These are phyloP conservation scores for Sander lucioperca DNA, from an alignment of 2,113 vertebrate genomes.

Conservation along the genomic window DNA sequence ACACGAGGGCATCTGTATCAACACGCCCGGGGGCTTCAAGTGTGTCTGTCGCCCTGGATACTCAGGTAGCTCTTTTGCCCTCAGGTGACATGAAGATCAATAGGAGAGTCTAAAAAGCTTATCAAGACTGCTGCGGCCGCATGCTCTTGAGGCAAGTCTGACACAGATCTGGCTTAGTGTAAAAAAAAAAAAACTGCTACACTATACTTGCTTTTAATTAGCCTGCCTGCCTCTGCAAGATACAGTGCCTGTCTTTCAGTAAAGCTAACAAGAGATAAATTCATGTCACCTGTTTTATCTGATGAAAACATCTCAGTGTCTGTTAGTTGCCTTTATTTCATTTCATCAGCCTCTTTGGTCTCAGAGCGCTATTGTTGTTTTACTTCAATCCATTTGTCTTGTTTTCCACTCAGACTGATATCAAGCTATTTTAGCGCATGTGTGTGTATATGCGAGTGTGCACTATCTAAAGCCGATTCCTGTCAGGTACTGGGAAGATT, in stretches of 20 bases:
- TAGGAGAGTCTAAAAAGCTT: slow-evolving; percentile 78
- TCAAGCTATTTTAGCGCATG: slow-evolving; percentile 64
- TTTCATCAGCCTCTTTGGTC: slow-evolving; percentile 59
- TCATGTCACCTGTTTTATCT: slow-evolving; percentile 65
- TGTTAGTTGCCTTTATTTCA: slow-evolving; percentile 61
- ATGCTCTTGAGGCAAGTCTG: slow-evolving; percentile 54
- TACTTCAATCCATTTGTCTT: slow-evolving; percentile 70
- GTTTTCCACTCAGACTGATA: slow-evolving; percentile 67
- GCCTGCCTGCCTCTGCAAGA: slow-evolving; percentile 50
- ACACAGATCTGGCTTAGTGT: slow-evolving; percentile 72
- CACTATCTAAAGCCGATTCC: slow-evolving; percentile 73
- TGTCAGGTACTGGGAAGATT: slow-evolving; percentile 83
- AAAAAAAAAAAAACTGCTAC: slow-evolving; percentile 37
- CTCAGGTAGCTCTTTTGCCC: slow-evolving; percentile 84
- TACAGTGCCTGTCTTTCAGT: slow-evolving; percentile 48
- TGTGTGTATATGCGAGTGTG: slow-evolving; percentile 3
- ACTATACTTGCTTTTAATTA: slow-evolving; percentile 74
- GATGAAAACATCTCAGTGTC: slow-evolving; percentile 59
- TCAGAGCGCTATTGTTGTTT: slow-evolving; percentile 62
- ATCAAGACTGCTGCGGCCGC: slow-evolving; percentile 59
- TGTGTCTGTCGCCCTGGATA: slow-evolving; percentile 87
- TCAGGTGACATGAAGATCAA: slow-evolving; percentile 78
- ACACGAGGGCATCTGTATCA: slow-evolving; percentile 86
- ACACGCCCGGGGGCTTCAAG: slow-evolving; percentile 81
- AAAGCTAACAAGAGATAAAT: slow-evolving; percentile 65